Evolutionary conservation across 2,888 invertebrate genomes (phyloP).

Genomic region (Scaptomyza reducta): DNA sequence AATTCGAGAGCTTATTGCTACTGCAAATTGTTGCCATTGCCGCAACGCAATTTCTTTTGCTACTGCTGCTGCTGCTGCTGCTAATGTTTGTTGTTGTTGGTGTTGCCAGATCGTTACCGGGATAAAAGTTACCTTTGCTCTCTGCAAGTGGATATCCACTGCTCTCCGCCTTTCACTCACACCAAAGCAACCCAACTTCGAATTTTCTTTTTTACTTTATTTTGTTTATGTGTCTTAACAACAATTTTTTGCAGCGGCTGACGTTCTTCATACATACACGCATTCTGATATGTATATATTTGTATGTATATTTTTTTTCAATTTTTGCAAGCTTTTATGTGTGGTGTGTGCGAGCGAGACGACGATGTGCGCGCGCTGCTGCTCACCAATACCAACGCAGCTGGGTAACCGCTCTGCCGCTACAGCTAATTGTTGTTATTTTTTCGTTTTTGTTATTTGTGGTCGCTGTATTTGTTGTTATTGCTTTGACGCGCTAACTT

Average conservation of each 20-base stretch:
- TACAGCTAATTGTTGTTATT: conserved; percentile 61
- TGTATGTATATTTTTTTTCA: conserved; percentile 6
- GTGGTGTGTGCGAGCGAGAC: conserved; percentile 30
- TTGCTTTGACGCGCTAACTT: conserved; percentile 62
- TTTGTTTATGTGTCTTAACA: conserved; percentile 69
- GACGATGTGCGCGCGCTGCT: conserved; percentile 43
- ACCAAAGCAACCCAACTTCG: conserved; percentile 56
- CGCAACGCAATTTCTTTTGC: conserved; percentile 73
- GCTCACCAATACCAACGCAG: conserved; percentile 53
- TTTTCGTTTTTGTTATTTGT: conserved; percentile 22
- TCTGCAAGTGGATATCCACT: no score
- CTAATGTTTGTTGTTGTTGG: conserved; percentile 68
- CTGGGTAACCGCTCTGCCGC: conserved; percentile 51
- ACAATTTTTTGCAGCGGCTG: conserved; percentile 51
- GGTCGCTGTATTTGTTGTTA: conserved; percentile 46
- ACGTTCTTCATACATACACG: conserved; percentile 34
- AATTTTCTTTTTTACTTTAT: conserved; percentile 57
- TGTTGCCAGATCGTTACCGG: conserved; percentile 73
- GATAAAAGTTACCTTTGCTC: conserved; percentile 64
- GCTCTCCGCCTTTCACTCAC: conserved; percentile 16
- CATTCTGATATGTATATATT: neutral
- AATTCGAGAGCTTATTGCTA: conserved; percentile 45
- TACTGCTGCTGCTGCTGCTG: conserved; percentile 20
- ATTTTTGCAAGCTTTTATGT: conserved; percentile 48
- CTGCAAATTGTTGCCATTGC: conserved; percentile 63